These are phyloP conservation scores for Agonopterix subpropinquella DNA, from an alignment of 2,888 invertebrate species.

Conservation along the genomic window DNA sequence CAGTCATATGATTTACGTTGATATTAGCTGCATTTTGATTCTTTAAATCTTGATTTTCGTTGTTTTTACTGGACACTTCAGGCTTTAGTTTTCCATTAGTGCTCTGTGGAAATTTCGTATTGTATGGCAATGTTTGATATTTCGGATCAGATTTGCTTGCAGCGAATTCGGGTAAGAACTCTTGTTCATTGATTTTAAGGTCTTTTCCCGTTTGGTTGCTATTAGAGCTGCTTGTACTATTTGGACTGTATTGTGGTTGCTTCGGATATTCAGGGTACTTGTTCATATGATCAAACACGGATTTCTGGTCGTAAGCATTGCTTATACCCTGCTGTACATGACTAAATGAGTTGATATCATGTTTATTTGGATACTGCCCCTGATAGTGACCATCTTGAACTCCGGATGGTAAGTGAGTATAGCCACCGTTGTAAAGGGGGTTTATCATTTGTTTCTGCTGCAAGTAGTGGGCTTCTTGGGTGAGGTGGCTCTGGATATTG, in stretches of 20 bases:
- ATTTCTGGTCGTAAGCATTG: slow-evolving; percentile 65
- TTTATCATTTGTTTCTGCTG: slow-evolving; percentile 73
- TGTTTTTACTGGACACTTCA: slow-evolving; percentile 53
- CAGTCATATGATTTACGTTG: slow-evolving; percentile 72
- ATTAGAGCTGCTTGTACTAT: slow-evolving; percentile 68
- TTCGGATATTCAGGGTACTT: slow-evolving; percentile 70
- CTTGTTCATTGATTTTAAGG: slow-evolving; percentile 69
- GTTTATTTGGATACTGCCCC: slow-evolving; percentile 58
- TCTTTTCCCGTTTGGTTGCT: slow-evolving; percentile 68
- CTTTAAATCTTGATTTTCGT: slow-evolving; percentile 43
- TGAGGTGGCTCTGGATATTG: slow-evolving; percentile 63
- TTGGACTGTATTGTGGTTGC: slow-evolving; percentile 75
- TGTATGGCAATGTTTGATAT: slow-evolving; percentile 94
- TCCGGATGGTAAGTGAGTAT: slow-evolving; percentile 45
- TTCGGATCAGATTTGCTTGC: slow-evolving; percentile 92
- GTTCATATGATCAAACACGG: slow-evolving; percentile 57
- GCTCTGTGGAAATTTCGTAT: slow-evolving; percentile 86
- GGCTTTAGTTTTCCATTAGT: slow-evolving; percentile 57
- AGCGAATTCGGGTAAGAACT: slow-evolving; percentile 80
- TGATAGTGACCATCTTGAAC: slow-evolving; percentile 58
- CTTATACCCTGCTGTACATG: slow-evolving; percentile 68
- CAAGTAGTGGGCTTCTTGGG: slow-evolving; percentile 68
- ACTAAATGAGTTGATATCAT: slow-evolving; percentile 47
- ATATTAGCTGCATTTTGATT: slow-evolving; percentile 47
- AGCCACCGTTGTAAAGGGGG: slow-evolving; percentile 61